Base-by-base conservation (phyloP, 2,888 invertebrate genomes). In the Tortricodes alternella region DNA sequence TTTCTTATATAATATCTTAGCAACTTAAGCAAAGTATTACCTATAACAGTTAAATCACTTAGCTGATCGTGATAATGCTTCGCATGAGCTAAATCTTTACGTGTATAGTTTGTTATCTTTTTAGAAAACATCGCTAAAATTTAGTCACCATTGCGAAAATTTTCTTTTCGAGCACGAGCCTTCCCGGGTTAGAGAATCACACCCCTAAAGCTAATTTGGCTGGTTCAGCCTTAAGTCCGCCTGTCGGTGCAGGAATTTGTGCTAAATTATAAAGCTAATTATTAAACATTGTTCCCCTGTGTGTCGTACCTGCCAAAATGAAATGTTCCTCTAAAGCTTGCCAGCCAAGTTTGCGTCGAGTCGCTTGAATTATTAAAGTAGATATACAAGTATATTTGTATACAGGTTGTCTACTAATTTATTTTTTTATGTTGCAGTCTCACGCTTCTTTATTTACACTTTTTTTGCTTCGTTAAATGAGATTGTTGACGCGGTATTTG, bases 211-310 rank as follows among this genome's bases (percentile, higher is more conserved):
- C 69, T 74, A 78, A 79, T 79, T 79, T 71, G 58, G 68, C 63
- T 66, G 66, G 62, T 62, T 67, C 68, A 67, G 80, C 83, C 83
- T 79, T 84, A 83, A 82, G 80, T 83, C 80, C 77, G 68, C 65
- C 61, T 70, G 71, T 71, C 68, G 67, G 70, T 73, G 60, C 64
- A 61, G 68, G 74, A 74, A 74, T 83, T 80, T 78, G 71, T 77
- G 73, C 80, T 86, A 84, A 86, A 88, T 87, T 87, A 87, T 87
- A 82, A 83, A 86, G 80, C 85, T 86, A 63, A 63, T 63, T 86
- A 88, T 85, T 84, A 87, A 78, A 75, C 80, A 87, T 84, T 73
- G 87, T 71, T 85, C 88, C 88, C 88, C 52, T 27, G 86, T 71
- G 89, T 72, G 78, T 74, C 81, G 83, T 89, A 81, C 78, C 75